These are phyloP conservation scores for Notothenia rossii DNA, from an alignment of 2,113 vertebrate species.

Conservation along the genomic window DNA sequence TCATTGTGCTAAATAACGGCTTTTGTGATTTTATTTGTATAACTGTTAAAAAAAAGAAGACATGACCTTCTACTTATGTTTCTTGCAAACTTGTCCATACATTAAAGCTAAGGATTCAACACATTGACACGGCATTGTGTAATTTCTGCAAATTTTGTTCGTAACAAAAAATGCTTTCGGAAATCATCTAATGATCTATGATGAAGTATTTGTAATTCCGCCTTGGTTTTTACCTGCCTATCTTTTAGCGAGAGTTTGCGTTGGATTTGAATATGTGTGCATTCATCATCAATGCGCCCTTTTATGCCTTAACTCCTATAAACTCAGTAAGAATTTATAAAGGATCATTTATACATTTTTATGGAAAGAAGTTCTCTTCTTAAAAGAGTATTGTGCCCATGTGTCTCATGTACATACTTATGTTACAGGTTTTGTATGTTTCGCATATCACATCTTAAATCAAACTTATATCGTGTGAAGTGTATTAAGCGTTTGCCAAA, in stretches of 20 bases:
- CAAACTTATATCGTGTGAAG: not conserved
- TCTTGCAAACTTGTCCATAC: not conserved
- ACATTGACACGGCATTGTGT: not conserved
- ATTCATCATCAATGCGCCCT: not conserved
- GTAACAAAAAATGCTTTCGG: not conserved
- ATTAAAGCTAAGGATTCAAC: conserved; percentile 1
- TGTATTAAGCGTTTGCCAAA: not conserved
- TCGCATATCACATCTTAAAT: not conserved
- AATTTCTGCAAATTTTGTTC: not conserved
- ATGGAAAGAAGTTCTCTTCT: not conserved
- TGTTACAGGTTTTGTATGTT: not conserved
- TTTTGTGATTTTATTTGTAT: not conserved
- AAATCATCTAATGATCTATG: not conserved
- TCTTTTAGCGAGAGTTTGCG: not conserved
- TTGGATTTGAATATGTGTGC: not conserved
- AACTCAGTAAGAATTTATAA: not conserved
- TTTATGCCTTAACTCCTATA: not conserved
- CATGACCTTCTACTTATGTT: not conserved
- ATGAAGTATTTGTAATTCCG: not conserved
- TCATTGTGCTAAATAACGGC: no score
- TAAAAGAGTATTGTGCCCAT: not conserved
- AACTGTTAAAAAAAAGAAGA: not conserved
- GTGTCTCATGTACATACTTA: not conserved
- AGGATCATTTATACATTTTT: not conserved
- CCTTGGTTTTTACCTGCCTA: no score